These are phyloP conservation scores for Turritopsis dohrnii DNA, from an alignment of 30 jellyfish, hydroid and myxozoan species.

Conservation along the genomic window DNA sequence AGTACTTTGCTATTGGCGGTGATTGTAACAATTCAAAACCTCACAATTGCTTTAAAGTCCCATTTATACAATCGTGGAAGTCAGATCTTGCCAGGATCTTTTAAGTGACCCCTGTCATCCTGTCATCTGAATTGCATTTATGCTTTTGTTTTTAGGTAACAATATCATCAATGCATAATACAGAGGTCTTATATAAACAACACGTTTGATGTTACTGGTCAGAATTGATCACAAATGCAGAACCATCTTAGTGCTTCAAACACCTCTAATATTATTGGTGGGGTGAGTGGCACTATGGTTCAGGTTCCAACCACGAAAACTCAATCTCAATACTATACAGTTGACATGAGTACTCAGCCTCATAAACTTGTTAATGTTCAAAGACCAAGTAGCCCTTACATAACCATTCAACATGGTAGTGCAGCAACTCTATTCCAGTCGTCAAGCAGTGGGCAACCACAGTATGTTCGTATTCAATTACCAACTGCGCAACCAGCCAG, in stretches of 20 bases:
- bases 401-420: constrained; percentile 19
- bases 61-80: no score
- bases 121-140: background rate
- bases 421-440: background rate
- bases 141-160: background rate
- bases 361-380: background rate
- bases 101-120: no score
- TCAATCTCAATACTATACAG: constrained; percentile 8
- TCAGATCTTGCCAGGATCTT: no score
- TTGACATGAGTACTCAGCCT: background rate
- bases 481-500: constrained; percentile 12
- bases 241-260: background rate
- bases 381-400: background rate
- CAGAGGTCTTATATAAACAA: background rate
- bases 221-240: background rate
- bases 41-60: no score
- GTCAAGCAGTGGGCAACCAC: background rate
- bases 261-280: background rate
- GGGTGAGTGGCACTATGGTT: background rate
- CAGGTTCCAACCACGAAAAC: background rate
- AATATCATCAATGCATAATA: background rate
- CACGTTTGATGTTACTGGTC: background rate
- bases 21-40: no score
- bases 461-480: constrained; percentile 15
- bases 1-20: no score